Base-by-base conservation (phyloP, 2,888 invertebrate species). In the Schrankia costaestrigalis region DNA sequence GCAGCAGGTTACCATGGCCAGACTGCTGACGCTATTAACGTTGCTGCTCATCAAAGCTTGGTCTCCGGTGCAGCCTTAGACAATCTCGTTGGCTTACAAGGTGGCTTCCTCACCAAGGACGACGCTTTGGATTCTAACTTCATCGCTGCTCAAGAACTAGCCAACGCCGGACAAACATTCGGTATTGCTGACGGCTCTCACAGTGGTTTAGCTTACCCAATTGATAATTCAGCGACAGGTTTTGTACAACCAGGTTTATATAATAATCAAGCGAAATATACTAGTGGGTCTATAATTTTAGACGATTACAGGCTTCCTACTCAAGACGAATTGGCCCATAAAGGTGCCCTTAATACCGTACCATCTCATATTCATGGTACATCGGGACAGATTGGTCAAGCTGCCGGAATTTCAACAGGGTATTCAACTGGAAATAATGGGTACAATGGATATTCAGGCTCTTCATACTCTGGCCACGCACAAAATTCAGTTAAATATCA, bases 11-110 rank as follows among this genome's bases (percentile, higher is more conserved):
- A 77, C 63, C 73, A 79, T 41, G 89, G 89, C 1, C 78, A 84
- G 46, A 84, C 88, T 13, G 88, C 86, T 0, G 82, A 88, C 28
- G 68, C 83, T 0, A 69, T 89, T 9, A 89, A 89, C 58, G 71
- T 89, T 1, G 89, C 88, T 0, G 89, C 76, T 25, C 88, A 89
- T 48, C 79, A 86, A 36, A 87, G 87, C 35, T 61, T 89, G 4
- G 65, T 74, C 4, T 88, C 89, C 1, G 89, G 89, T 2, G 89
- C 89, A 0, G 64, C 86, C 1, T 54, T 84, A 4, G 51, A 80
- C 49, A 89, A 89, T 48, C 65, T 78, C 3, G 86, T 89, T 7
- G 89, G 89, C 4, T 78, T 89, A 19, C 89, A 88, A 56, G 63
- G 64, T 22, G 78, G 85, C 12, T 80, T 70, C 58, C 70, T 85